Percentiles rank a stretch among this genome's conserved stretches.
Evolutionary conservation across 1,140 invertebrate species (phyloP).

Genomic region (Copidosoma floridanum): DNA sequence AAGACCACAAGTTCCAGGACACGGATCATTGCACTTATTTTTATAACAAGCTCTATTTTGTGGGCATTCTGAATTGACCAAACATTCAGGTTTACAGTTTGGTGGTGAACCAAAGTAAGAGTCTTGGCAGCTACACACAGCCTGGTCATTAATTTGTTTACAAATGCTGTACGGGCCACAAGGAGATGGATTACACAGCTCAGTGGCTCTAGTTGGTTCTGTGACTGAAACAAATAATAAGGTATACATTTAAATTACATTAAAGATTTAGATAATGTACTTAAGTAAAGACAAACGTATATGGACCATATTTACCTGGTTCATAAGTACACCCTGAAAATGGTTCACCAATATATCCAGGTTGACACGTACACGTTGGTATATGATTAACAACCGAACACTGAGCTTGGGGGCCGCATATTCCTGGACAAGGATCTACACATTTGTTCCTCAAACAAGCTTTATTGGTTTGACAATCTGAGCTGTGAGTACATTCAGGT

Average conservation of each 20-base stretch:
- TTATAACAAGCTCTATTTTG: constrained; percentile 73
- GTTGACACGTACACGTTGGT: constrained; percentile 64
- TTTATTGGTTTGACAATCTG: constrained; percentile 61
- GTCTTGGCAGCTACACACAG: constrained; percentile 61
- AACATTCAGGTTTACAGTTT: constrained; percentile 76
- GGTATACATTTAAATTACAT: not conserved
- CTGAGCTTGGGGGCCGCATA: constrained; percentile 58
- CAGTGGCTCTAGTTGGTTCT: constrained; percentile 29
- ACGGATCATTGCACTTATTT: constrained; percentile 76
- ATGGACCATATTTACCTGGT: constrained; percentile 27
- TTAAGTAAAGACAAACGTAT: no score
- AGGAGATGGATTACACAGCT: constrained; percentile 58
- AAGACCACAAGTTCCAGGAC: constrained; percentile 74
- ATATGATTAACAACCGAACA: constrained; percentile 66
- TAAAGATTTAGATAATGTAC: no score
- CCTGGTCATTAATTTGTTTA: constrained; percentile 53
- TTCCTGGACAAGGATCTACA: constrained; percentile 61
- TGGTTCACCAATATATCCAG: constrained; percentile 61
- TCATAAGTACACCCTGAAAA: constrained; percentile 55
- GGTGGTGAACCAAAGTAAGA: constrained; percentile 62
- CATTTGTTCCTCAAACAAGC: constrained; percentile 63
- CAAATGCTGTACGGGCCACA: constrained; percentile 63
- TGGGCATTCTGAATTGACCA: constrained; percentile 77
- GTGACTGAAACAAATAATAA: not conserved
- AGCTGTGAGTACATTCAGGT: constrained; percentile 61